Evolutionary conservation across 2,888 invertebrate species (phyloP).

Genomic region (Sarcophaga carnaria): DNA sequence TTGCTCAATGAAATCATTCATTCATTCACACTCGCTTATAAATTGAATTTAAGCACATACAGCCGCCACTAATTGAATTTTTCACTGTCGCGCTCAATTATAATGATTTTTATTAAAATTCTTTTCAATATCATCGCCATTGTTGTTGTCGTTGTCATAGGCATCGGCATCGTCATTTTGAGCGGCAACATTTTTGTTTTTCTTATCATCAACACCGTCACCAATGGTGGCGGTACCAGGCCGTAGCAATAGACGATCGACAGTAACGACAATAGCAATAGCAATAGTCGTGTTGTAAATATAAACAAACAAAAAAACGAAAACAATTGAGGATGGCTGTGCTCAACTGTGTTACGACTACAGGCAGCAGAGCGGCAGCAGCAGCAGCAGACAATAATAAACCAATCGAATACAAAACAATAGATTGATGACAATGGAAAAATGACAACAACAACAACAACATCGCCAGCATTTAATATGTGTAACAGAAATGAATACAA

Average conservation of each 20-base stretch:
- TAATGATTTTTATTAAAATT: conserved; percentile 76
- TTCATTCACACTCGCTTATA: conserved; percentile 65
- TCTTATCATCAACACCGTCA: background rate
- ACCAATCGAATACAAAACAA: conserved; percentile 37
- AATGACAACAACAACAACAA: conserved; percentile 2
- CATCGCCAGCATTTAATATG: background rate
- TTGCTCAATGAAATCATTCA: conserved; percentile 75
- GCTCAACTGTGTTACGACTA: background rate
- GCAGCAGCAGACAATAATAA: conserved; percentile 26
- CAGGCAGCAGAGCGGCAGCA: conserved; percentile 12
- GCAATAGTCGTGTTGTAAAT: no score
- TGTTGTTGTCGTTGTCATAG: background rate
- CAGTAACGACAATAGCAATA: no score
- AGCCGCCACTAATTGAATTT: conserved; percentile 77
- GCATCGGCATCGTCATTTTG: background rate
- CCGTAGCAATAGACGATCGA: no score
- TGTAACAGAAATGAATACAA: background rate
- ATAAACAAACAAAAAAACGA: background rate
- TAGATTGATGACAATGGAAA: conserved; percentile 49
- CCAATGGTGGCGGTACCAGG: background rate
- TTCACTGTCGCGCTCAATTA: conserved; percentile 79
- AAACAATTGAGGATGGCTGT: background rate
- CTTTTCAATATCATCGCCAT: conserved; percentile 69
- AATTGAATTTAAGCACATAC: conserved; percentile 77
- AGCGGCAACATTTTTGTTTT: background rate